Evolutionary conservation across 2,113 vertebrate genomes (phyloP).

Genomic region (Harpagus bidentatus): DNA sequence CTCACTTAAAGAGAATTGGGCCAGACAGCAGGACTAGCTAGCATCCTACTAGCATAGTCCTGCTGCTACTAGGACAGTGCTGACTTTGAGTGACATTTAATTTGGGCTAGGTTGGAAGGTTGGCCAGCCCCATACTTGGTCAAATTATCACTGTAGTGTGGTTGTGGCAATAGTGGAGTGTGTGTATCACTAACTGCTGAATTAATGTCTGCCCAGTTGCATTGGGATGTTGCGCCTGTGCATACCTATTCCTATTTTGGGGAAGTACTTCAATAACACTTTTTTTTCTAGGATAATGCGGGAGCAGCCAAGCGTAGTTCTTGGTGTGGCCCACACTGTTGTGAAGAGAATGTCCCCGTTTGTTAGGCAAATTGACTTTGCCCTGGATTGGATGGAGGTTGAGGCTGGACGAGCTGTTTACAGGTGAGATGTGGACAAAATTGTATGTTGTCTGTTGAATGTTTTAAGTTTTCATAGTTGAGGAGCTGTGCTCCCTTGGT

Average conservation of each 20-base stretch:
- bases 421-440: conserved; percentile 73
- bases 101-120: background rate
- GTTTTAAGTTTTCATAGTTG: background rate
- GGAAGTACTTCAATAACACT: no score
- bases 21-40: background rate
- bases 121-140: background rate
- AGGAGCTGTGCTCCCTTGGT: background rate
- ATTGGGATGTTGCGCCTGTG: background rate
- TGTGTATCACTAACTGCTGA: no score
- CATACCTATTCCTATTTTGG: rapidly evolving
- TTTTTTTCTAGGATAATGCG: conserved; percentile 84
- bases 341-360: conserved; percentile 90
- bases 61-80: background rate
- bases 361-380: conserved; percentile 92
- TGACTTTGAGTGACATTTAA: rapidly evolving
- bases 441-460: background rate
- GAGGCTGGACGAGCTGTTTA: conserved; percentile 92
- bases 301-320: conserved; percentile 84
- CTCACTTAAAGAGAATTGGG: background rate
- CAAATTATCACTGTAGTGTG: background rate
- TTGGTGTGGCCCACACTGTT: conserved; percentile 88
- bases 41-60: background rate
- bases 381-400: conserved; percentile 96
- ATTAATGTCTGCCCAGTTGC: background rate
- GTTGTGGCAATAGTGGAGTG: background rate